These are phyloP conservation scores for Hirtodrosophila trivittata DNA, from an alignment of 2,888 invertebrate species.

Conservation along the genomic window DNA sequence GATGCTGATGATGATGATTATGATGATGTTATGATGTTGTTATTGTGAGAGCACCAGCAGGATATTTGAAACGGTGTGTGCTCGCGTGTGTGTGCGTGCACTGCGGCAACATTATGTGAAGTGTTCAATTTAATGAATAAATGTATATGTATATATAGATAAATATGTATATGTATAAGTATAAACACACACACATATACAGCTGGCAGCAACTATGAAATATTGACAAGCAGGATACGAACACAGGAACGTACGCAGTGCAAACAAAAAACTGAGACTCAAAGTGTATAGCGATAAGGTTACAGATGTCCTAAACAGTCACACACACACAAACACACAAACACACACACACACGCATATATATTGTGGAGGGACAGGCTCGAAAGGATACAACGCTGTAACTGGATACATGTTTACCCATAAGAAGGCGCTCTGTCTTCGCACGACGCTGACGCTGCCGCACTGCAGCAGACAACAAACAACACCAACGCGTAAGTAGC, in stretches of 20 bases:
- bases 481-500: conserved; percentile 61
- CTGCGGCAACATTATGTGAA: conserved; percentile 57
- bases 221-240: conserved; percentile 59
- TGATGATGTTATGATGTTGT: conserved; percentile 44
- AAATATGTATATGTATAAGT: conserved; percentile 10
- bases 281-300: conserved; percentile 71
- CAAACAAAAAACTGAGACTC: conserved; percentile 54
- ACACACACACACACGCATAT: conserved; percentile 9
- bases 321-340: conserved; percentile 24
- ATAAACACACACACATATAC: conserved; percentile 28
- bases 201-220: conserved; percentile 61
- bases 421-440: conserved; percentile 58
- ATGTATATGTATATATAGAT: conserved; percentile 19
- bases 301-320: conserved; percentile 72
- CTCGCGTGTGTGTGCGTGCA: conserved; percentile 32
- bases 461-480: conserved; percentile 59
- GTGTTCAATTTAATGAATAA: conserved; percentile 67
- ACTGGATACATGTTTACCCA: conserved; percentile 72
- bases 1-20: too few relatives aligned
- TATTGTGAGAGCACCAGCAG: conserved; percentile 68
- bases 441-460: conserved; percentile 35
- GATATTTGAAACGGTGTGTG: conserved; percentile 55
- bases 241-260: conserved; percentile 23
- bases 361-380: conserved; percentile 37
- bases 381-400: conserved; percentile 61